Percentiles rank a stretch among this genome's conserved stretches.
Evolutionary conservation across 2,888 invertebrate genomes (phyloP).

Genomic region (Adineta ricciae): DNA sequence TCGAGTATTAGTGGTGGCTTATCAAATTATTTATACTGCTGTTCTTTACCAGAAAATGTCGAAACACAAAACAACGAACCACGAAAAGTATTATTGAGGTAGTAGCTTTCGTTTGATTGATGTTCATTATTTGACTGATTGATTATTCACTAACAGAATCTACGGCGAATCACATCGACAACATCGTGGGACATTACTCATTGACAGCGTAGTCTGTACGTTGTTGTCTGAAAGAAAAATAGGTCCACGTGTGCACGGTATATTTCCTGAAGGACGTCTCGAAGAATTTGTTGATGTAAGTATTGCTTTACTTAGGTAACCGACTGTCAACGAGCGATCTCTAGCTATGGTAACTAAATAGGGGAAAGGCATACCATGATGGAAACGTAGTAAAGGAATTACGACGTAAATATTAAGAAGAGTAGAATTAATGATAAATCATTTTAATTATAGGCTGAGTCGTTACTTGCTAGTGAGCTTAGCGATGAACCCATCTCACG

Average conservation of each 20-base stretch:
- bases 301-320: background rate
- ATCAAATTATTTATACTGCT: slow-evolving; percentile 87
- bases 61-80: slow-evolving; percentile 54
- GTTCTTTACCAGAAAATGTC: slow-evolving; percentile 64
- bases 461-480: slow-evolving; percentile 71
- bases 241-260: slow-evolving; percentile 79
- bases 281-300: slow-evolving; percentile 80
- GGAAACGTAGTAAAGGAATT: background rate
- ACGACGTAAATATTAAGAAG: too few relatives aligned
- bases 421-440: background rate
- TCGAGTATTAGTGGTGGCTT: slow-evolving; percentile 70
- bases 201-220: slow-evolving; percentile 86
- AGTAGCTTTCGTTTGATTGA: too few relatives aligned
- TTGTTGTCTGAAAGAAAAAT: slow-evolving; percentile 76
- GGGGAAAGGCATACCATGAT: background rate
- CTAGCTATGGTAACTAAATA: background rate
- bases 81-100: slow-evolving; percentile 22
- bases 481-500: slow-evolving; percentile 67
- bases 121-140: background rate
- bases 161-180: slow-evolving; percentile 30
- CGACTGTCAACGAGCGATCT: background rate
- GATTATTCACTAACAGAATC: background rate
- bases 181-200: slow-evolving; percentile 55
- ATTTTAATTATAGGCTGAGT: slow-evolving; percentile 63
- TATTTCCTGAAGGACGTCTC: slow-evolving; percentile 84